These are phyloP conservation scores for Acromyrmex heyeri DNA, from an alignment of 1,140 invertebrate genomes.

Conservation along the genomic window DNA sequence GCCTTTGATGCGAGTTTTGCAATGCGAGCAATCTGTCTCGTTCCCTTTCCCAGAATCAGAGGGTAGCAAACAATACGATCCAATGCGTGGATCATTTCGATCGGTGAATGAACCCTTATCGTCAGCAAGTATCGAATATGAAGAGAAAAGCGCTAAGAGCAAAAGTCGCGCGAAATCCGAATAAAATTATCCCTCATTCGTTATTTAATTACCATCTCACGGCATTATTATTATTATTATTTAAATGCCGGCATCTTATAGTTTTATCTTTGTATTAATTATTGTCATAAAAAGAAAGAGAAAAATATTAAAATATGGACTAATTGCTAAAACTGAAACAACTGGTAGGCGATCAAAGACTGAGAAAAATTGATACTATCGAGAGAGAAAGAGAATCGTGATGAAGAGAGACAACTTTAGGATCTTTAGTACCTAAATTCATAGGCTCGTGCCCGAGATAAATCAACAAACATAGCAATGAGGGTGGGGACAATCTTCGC, in stretches of 20 bases:
- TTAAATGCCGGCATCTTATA: neutral
- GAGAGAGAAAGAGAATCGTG: neutral
- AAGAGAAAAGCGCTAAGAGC: neutral
- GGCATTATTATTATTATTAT: neutral
- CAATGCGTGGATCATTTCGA: conserved; percentile 57
- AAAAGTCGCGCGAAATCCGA: neutral
- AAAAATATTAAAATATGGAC: neutral
- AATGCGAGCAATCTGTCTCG: conserved; percentile 35
- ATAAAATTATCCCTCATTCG: neutral
- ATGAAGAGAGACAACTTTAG: neutral
- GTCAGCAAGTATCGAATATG: neutral
- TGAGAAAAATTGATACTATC: neutral
- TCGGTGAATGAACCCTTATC: conserved; percentile 73
- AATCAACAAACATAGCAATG: conserved; percentile 69
- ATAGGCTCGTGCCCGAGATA: conserved; percentile 57
- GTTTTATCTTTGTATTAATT: neutral
- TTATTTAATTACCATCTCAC: neutral
- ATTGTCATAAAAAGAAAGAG: neutral
- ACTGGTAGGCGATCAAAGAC: neutral
- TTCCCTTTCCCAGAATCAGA: conserved; percentile 44
- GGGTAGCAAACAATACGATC: conserved; percentile 53
- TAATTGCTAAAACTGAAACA: neutral
- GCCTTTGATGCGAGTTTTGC: conserved; percentile 28
- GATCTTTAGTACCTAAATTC: conserved; percentile 38
- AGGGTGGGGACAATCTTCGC: conserved; percentile 53